These are phyloP conservation scores for Malachius bipustulatus DNA, from an alignment of 2,888 invertebrate genomes.

Conservation along the genomic window DNA sequence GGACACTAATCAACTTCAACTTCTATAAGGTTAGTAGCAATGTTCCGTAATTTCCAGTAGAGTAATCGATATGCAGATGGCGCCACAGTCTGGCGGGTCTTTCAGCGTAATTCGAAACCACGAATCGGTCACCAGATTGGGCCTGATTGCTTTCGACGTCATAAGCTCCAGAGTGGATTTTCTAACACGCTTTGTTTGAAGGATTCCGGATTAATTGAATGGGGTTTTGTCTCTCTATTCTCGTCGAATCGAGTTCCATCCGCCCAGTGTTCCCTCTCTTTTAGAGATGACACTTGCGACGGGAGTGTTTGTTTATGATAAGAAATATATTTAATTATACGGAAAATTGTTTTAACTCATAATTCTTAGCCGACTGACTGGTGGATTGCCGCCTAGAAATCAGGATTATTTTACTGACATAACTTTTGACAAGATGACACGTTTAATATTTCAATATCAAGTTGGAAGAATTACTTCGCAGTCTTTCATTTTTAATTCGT, in stretches of 20 bases:
- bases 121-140: conserved; percentile 5
- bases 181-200: conserved; percentile 18
- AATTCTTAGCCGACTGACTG: too few species aligned
- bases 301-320: conserved; percentile 1
- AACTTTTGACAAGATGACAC: too few species aligned
- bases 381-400: too few species aligned
- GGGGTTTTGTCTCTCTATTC: conserved; percentile 4
- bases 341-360: conserved; percentile 1
- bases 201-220: conserved; percentile 3
- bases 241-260: conserved; percentile 5
- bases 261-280: too few species aligned
- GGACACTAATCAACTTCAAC: too few species aligned
- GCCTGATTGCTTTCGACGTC: conserved; percentile 15
- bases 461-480: too few species aligned
- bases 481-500: too few species aligned
- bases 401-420: too few species aligned
- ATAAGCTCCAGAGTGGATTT: conserved; percentile 20
- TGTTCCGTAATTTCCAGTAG: too few species aligned
- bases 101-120: background rate
- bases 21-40: too few species aligned
- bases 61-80: conserved; percentile 7
- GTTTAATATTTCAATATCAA: too few species aligned
- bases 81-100: background rate
- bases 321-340: background rate
- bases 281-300: background rate